Base-by-base conservation (phyloP, 1,140 invertebrate species). In the Drosophila insularis region DNA sequence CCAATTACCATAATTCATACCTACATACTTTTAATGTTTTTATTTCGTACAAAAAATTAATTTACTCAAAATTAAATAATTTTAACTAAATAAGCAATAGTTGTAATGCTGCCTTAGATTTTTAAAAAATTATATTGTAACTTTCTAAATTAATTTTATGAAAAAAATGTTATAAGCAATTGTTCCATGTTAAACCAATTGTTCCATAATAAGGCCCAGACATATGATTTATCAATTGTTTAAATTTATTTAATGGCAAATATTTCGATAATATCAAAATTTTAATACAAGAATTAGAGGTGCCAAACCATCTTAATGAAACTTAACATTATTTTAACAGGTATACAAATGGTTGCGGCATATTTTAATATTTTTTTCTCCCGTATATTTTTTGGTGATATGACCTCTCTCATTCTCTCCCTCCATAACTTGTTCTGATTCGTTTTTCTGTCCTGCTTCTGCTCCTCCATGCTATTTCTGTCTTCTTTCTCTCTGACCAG, bases 331-430 rank as follows among this genome's bases (percentile, higher is more conserved):
- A 69, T 60, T 53, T 50, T 56, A n/a, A 39, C 53, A 61, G 27
- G 71, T 74, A 80, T 60, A 59, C 43, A 81, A 81, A 81, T 81
- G 70, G 64, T 50, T 69, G 66, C 63, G 67, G 74, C 79, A 81
- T 78, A 81, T 81, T 81, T 81, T 74, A 74, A 81, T 71, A 61
- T 77, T 74, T 72, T 73, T 50, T 63, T 56, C 31, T 63, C 56
- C 74, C 66, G 62, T 63, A 50, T 27, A 37, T 66, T 58, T 55
- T 59, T 13, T 60, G 35, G 72, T 73, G 75, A 62, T 73, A 73
- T 68, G 56, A 17, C 35, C 43, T 21, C 17, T n/a, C 10, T 50
- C 43, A n/a, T 21, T 43, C 4, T 14, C 40, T 14, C 40, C 4
- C 7, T 17, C 13, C 40, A n/a, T 13, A 5, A 13, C n/a, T 8